Evolutionary conservation across 2,113 vertebrate genomes (phyloP), one percentile per base, ranked within the genome.

Genomic region (Phalacrocorax carbo): DNA sequence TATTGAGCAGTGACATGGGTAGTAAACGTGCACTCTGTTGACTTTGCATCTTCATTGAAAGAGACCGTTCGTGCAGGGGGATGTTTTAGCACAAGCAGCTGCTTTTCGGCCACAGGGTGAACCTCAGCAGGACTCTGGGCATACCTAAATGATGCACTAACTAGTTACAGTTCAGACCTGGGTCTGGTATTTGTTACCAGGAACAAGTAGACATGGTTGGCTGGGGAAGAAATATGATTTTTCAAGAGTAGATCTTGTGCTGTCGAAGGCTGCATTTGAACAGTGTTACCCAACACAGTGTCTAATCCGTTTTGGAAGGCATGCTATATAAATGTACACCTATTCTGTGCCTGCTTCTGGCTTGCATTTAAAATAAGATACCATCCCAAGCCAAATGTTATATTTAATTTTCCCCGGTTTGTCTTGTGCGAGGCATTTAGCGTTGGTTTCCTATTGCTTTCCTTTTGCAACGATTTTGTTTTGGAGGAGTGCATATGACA

Each of bases 401-500:
- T 51, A 69, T 95, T 86, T 89, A 58, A 91, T 95, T 78, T 88
- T 65, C 85, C 77, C 40, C 3, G 1, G 46, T 71, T 85, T 88
- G 55, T 91, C 79, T 90, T 38, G 21, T n/a, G 48, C 4, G 6
- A 92, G 80, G 73, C 93, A 60, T 89, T 95, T 65, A 89, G 75
- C 3, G 4, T 86, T 86, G 54, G 48, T 88, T 92, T 96, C 94
- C 71, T 76, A 40, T 85, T 92, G 64, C 90, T 97, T 70, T 88
- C 91, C 82, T 86, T 93, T 95, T 94, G 95, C 96, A 96, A 86
- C 90, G 60, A 36, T 96, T 93, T 97, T 97, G 49, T 92, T 97
- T 97, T 92, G 88, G 91, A 96, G 93, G 95, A 97, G 93, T 88
- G 75, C 96, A 89, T 92, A 94, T 96, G 87, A 97, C 95, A 97